phyloP scores from a whole-genome alignment of 2,888 invertebrate species.

The Clunio marinus region DNA sequence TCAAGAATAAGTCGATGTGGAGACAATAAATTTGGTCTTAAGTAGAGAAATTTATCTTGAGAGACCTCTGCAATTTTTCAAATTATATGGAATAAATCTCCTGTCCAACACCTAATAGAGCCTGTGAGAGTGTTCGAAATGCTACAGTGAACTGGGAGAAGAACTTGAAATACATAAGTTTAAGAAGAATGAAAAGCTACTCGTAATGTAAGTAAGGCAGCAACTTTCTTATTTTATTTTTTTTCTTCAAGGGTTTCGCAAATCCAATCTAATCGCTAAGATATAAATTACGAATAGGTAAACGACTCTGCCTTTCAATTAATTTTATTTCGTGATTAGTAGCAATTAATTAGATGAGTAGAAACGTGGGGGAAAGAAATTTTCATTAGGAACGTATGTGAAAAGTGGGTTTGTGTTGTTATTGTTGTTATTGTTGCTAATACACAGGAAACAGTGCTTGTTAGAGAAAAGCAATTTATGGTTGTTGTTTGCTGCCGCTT shows the following conservation, averaged over 20 bases:
- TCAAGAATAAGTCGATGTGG: constrained; percentile 7
- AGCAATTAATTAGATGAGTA: constrained; percentile 33
- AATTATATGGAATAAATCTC: constrained; percentile 12
- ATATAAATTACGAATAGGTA: constrained; percentile 32
- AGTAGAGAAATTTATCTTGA: background rate
- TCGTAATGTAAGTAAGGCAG: background rate
- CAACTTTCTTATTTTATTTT: no score
- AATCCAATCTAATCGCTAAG: constrained; percentile 27
- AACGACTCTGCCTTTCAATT: constrained; percentile 29
- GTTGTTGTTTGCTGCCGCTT: background rate
- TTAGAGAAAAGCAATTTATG: constrained; percentile 12
- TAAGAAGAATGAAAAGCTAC: background rate
- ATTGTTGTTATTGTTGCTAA: background rate
- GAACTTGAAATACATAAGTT: no score
- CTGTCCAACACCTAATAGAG: background rate
- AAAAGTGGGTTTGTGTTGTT: background rate
- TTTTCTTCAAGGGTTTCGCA: background rate
- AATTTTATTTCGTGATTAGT: constrained; percentile 36
- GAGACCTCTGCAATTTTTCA: constrained; percentile 3
- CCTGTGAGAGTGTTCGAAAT: background rate
- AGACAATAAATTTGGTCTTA: background rate
- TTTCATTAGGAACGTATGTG: background rate
- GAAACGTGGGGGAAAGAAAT: background rate
- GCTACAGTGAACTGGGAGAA: no score
- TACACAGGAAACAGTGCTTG: constrained; percentile 12